A percentile compares a stretch with the other conserved stretches of the same genome.
Evolutionary conservation across 1,140 invertebrate species (phyloP).

Genomic region (Platorchestia sp.): DNA sequence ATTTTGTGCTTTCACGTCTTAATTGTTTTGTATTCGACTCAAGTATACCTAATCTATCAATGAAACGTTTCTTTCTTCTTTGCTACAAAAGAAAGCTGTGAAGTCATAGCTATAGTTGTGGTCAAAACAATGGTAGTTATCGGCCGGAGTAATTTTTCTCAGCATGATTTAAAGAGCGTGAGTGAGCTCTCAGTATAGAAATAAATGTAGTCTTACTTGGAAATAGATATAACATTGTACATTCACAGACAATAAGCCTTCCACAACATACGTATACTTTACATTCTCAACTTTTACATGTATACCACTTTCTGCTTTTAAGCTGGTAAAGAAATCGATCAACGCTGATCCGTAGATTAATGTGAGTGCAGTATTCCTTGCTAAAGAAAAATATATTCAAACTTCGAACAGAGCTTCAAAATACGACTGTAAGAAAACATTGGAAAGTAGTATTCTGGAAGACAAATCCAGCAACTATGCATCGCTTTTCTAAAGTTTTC

Average conservation of each 20-base stretch:
- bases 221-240: background rate
- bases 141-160: background rate
- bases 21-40: background rate
- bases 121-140: background rate
- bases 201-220: background rate
- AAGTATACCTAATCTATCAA: background rate
- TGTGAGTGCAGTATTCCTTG: background rate
- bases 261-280: background rate
- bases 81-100: background rate
- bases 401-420: background rate
- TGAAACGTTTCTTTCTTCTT: background rate
- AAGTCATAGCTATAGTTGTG: background rate
- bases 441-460: background rate
- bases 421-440: background rate
- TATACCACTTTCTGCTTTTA: background rate
- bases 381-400: background rate
- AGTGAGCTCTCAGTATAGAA: background rate
- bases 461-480: background rate
- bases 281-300: background rate
- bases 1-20: background rate
- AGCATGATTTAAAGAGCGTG: background rate
- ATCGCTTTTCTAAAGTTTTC: background rate
- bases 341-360: background rate
- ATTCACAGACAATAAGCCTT: background rate
- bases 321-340: background rate